Evolutionary conservation across 2,888 invertebrate genomes (phyloP).

Genomic region (Trichopria drosophilae): DNA sequence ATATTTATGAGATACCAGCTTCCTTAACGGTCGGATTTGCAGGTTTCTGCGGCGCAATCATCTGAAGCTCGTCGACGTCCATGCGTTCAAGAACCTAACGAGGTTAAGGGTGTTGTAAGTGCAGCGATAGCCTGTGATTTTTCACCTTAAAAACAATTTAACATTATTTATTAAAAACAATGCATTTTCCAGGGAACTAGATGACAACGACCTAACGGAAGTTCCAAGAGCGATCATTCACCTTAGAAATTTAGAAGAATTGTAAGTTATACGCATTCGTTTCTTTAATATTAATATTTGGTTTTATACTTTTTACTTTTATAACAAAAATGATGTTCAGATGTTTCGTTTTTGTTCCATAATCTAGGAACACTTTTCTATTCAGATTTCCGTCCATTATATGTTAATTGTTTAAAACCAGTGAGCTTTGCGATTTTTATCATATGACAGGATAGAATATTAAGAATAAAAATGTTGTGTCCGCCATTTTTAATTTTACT

Average conservation of each 20-base stretch:
- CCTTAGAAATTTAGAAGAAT: slow-evolving; percentile 76
- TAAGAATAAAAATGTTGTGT: too few species aligned
- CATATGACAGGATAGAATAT: too few species aligned
- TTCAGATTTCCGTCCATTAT: too few species aligned
- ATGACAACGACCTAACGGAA: slow-evolving; percentile 74
- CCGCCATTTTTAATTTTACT: too few species aligned
- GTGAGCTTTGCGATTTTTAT: slow-evolving; percentile 3
- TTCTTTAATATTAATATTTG: not conserved
- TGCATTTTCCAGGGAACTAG: slow-evolving; percentile 67
- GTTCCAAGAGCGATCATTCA: slow-evolving; percentile 76
- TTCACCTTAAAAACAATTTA: not conserved
- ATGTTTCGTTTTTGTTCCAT: not conserved
- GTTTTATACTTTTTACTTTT: not conserved
- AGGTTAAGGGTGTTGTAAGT: slow-evolving; percentile 87
- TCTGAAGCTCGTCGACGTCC: slow-evolving; percentile 75
- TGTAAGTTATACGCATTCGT: slow-evolving; percentile 67
- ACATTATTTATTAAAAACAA: not conserved
- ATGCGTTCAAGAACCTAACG: slow-evolving; percentile 78
- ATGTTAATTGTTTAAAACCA: slow-evolving; percentile 3
- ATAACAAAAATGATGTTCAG: not conserved
- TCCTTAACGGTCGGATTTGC: slow-evolving; percentile 51
- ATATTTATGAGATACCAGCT: slow-evolving; percentile 30
- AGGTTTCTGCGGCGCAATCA: slow-evolving; percentile 87
- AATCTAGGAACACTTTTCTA: too few species aligned
- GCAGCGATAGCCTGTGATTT: slow-evolving; percentile 39